Evolutionary conservation across 2,113 vertebrate genomes (phyloP).

Genomic region (Muntiacus muntjak): DNA sequence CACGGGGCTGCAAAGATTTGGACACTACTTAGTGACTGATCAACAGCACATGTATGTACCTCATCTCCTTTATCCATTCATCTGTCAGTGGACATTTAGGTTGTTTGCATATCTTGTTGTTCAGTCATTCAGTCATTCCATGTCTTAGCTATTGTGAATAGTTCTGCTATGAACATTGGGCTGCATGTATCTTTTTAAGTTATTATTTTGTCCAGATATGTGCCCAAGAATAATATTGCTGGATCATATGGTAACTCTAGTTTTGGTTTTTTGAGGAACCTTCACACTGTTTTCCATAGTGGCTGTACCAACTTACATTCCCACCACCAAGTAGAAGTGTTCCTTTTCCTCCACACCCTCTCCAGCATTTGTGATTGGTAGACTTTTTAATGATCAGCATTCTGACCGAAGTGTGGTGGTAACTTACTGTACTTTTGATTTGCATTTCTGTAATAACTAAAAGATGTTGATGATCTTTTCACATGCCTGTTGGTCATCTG

Average conservation of each 20-base stretch:
- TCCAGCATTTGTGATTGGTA: background rate
- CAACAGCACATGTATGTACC: background rate
- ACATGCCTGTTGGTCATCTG: background rate
- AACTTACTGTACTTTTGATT: background rate
- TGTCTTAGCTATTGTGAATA: background rate
- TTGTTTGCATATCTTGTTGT: background rate
- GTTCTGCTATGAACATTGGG: background rate
- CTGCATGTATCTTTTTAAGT: background rate
- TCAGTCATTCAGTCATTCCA: background rate
- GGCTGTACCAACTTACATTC: background rate
- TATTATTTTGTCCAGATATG: background rate
- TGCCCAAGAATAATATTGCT: background rate
- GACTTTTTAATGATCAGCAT: background rate
- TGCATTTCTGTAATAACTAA: background rate
- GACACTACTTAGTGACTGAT: no score
- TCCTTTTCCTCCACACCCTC: background rate
- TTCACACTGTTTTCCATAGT: background rate
- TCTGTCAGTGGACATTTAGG: background rate
- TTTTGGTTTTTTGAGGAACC: background rate
- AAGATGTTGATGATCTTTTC: background rate
- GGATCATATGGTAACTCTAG: background rate
- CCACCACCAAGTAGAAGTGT: background rate
- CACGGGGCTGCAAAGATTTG: no score
- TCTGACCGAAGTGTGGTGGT: background rate
- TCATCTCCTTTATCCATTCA: background rate